Percentiles rank a stretch among this genome's conserved stretches.
Evolutionary conservation across 1,140 invertebrate species (phyloP).

Genomic region (Eriosoma lanigerum): DNA sequence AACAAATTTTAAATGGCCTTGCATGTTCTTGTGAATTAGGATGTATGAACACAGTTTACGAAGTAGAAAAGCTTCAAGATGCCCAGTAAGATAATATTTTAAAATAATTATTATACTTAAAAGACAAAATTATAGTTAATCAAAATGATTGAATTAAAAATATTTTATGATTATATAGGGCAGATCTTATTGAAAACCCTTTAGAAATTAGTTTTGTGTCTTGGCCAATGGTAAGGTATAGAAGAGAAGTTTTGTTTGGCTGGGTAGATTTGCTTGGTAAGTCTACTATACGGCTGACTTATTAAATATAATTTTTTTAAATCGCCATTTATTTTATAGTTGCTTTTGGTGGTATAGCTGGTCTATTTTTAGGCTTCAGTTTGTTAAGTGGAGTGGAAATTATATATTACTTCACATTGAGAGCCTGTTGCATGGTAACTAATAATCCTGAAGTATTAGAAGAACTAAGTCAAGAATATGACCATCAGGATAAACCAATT

Average conservation of each 20-base stretch:
- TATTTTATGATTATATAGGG: neutral
- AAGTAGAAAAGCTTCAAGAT: slow-evolving; percentile 70
- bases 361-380: slow-evolving; percentile 74
- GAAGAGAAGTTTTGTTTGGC: slow-evolving; percentile 73
- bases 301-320: slow-evolving; percentile 2
- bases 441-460: slow-evolving; percentile 52
- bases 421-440: slow-evolving; percentile 63
- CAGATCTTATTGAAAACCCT: slow-evolving; percentile 10
- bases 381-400: slow-evolving; percentile 72
- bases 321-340: slow-evolving; percentile 46
- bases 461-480: slow-evolving; percentile 53
- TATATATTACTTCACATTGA: slow-evolving; percentile 58
- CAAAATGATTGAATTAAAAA: neutral
- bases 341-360: slow-evolving; percentile 63
- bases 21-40: slow-evolving; percentile 68
- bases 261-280: slow-evolving; percentile 72
- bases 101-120: neutral
- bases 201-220: slow-evolving; percentile 56
- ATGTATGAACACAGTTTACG: slow-evolving; percentile 71
- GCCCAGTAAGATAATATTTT: slow-evolving; percentile 34
- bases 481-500: slow-evolving; percentile 37
- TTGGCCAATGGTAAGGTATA: slow-evolving; percentile 74
- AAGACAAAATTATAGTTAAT: neutral
- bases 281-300: slow-evolving; percentile 10
- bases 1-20: slow-evolving; percentile 48